A percentile compares a stretch with the other conserved stretches of the same genome.
phyloP scores from a whole-genome alignment of 2,888 invertebrate species.

The Sabatieria punctata region DNA sequence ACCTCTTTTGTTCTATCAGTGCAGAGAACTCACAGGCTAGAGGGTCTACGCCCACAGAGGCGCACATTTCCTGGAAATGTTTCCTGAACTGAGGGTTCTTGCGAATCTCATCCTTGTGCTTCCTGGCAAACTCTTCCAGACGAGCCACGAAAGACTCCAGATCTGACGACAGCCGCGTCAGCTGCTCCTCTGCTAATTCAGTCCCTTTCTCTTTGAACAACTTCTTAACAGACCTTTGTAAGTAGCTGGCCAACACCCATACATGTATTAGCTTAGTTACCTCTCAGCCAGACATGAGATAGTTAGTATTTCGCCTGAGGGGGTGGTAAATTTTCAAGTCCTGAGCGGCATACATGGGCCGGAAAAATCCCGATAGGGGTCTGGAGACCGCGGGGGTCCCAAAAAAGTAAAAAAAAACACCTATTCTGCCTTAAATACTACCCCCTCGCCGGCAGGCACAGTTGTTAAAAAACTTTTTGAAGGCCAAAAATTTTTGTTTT shows the following conservation, averaged over 20 bases:
- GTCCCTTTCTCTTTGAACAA: conserved; percentile 38
- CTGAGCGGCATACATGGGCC: too few species aligned
- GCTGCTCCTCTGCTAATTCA: conserved; percentile 37
- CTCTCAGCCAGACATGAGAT: too few species aligned
- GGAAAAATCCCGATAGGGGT: too few species aligned
- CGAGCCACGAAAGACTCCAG: conserved; percentile 76
- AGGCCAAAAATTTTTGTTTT: too few species aligned
- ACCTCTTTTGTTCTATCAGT: too few species aligned
- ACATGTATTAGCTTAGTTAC: conserved; percentile 2
- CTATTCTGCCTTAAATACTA: too few species aligned
- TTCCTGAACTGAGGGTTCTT: conserved; percentile 82
- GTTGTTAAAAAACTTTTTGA: too few species aligned
- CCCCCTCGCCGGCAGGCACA: too few species aligned
- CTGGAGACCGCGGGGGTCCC: too few species aligned
- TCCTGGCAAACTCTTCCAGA: conserved; percentile 81
- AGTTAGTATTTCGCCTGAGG: too few species aligned
- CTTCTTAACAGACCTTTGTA: conserved; percentile 22
- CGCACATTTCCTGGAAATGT: conserved; percentile 94
- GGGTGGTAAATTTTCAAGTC: too few species aligned
- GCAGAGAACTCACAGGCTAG: conserved; percentile 61
- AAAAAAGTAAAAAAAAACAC: too few species aligned
- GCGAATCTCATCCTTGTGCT: conserved; percentile 82
- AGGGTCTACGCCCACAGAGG: conserved; percentile 94
- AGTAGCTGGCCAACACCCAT: conserved; percentile 1
- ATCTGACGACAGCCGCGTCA: conserved; percentile 67